A percentile compares a stretch with the other conserved stretches of the same genome.
Conservation (phyloP, 2,888 invertebrate species). For the Phania funesta region DNA sequence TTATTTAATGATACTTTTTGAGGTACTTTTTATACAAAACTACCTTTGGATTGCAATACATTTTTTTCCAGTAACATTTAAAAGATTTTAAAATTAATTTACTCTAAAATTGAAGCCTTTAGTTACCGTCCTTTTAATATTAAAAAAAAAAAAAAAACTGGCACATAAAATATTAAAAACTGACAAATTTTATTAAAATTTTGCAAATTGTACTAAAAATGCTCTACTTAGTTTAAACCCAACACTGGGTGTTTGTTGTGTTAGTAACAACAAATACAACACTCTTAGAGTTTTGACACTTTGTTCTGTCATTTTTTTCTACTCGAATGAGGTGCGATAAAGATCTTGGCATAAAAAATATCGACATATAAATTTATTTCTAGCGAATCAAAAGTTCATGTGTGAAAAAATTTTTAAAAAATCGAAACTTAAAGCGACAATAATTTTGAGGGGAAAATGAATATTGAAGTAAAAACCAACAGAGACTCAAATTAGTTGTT, state of each 20-base stretch:
- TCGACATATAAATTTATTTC: slow-evolving; percentile 19
- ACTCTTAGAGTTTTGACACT: slow-evolving; percentile 55
- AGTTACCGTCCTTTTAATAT: no score
- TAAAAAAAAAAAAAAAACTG: no score
- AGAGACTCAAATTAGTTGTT: slow-evolving; percentile 11
- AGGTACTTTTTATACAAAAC: no score
- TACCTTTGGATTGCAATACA: no score
- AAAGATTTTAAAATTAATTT: no score
- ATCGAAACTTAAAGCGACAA: neutral
- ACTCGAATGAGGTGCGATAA: slow-evolving; percentile 64
- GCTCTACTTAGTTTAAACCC: slow-evolving; percentile 1
- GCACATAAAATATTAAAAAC: no score
- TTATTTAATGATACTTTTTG: no score
- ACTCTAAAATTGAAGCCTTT: no score
- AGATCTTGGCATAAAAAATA: slow-evolving; percentile 41
- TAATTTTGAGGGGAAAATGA: slow-evolving; percentile 19
- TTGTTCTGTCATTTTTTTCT: slow-evolving; percentile 45
- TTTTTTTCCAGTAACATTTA: no score
- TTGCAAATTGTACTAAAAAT: no score
- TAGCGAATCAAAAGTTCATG: slow-evolving; percentile 16
- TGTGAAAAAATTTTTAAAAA: slow-evolving; percentile 9
- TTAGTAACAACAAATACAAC: slow-evolving; percentile 29
- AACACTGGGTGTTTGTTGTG: neutral
- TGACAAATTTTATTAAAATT: no score
- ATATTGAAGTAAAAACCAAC: neutral